Evolutionary conservation across 2,888 invertebrate genomes (phyloP).

Genomic region (Bhutanitis thaidina): DNA sequence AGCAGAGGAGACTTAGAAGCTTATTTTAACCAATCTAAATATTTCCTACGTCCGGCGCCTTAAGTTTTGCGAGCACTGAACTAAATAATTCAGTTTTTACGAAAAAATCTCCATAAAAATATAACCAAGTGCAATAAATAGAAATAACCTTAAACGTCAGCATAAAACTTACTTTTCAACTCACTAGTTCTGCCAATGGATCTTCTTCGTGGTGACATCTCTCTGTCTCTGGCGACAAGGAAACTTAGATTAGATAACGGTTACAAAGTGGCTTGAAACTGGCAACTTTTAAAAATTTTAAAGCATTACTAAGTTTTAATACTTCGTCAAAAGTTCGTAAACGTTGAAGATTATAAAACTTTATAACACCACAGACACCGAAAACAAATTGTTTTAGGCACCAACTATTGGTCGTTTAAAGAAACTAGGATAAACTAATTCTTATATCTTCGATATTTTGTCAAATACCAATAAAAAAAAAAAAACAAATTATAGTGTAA

Average conservation of each 20-base stretch:
- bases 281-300: conserved; percentile 14
- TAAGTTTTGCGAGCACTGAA: too few relatives aligned
- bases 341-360: conserved; percentile 16
- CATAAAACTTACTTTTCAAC: conserved; percentile 74
- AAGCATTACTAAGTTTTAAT: conserved; percentile 10
- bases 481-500: too few relatives aligned
- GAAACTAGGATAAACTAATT: not conserved
- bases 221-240: conserved; percentile 81
- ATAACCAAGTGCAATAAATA: too few relatives aligned
- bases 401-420: conserved; percentile 16
- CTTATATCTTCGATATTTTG: too few relatives aligned
- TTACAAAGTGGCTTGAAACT: conserved; percentile 26
- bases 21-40: too few relatives aligned
- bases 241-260: conserved; percentile 74
- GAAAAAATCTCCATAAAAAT: too few relatives aligned
- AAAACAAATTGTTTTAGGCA: conserved; percentile 15
- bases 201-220: conserved; percentile 81
- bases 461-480: too few relatives aligned
- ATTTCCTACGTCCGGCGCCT: too few relatives aligned
- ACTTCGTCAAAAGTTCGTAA: conserved; percentile 10
- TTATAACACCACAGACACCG: conserved; percentile 15
- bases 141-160: too few relatives aligned
- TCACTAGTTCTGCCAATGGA: conserved; percentile 71
- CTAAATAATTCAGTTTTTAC: too few relatives aligned
- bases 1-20: too few relatives aligned